Conservation (phyloP, 2,888 invertebrate genomes). For the Leptopilina myrica region DNA sequence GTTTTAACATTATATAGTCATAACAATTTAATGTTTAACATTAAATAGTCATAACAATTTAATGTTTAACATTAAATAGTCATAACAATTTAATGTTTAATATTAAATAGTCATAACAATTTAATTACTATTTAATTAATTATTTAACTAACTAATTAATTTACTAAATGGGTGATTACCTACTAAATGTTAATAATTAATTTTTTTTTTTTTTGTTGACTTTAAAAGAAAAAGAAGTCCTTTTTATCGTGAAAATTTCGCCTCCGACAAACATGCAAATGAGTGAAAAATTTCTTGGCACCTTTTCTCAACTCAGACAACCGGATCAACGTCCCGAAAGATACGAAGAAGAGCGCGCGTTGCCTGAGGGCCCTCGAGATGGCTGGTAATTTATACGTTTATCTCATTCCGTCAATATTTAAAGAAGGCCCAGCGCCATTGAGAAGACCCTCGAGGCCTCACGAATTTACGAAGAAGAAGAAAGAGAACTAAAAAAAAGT, state of each 20-base stretch:
- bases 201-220: no score
- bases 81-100: no score
- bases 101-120: no score
- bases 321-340: conserved; percentile 62
- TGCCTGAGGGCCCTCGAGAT: conserved; percentile 60
- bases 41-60: no score
- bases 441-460: conserved; percentile 53
- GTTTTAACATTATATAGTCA: no score
- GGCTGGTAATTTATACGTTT: conserved; percentile 68
- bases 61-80: no score
- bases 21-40: no score
- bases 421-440: conserved; percentile 58
- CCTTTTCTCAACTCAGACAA: conserved; percentile 51
- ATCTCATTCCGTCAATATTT: conserved; percentile 69
- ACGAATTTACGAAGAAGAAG: conserved; percentile 48
- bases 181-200: no score
- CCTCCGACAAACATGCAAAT: conserved; percentile 15
- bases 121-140: no score
- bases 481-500: neutral
- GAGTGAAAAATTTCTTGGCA: conserved; percentile 47
- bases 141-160: no score
- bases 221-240: no score
- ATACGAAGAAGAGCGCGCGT: conserved; percentile 53
- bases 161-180: no score
- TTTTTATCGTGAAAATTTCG: neutral